Conservation (phyloP, 2,113 vertebrate genomes). For the Anseranas semipalmata region DNA sequence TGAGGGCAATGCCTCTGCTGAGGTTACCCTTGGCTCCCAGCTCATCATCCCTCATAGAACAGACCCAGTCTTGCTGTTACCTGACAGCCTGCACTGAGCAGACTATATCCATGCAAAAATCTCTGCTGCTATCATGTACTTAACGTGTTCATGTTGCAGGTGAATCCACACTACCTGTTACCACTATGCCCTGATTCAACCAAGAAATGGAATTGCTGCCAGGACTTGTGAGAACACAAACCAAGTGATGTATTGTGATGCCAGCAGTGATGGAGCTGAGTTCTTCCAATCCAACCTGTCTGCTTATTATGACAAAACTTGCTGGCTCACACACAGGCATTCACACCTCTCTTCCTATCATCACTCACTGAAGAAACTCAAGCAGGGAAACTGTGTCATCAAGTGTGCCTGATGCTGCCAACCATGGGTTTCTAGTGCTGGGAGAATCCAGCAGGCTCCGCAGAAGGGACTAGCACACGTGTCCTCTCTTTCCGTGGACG, state of each 20-base stretch:
- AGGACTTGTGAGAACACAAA: not conserved
- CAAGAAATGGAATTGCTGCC: not conserved
- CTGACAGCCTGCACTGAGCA: not conserved
- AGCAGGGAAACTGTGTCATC: not conserved
- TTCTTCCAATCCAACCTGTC: not conserved
- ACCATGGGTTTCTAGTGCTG: not conserved
- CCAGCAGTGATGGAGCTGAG: not conserved
- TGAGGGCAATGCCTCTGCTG: not conserved
- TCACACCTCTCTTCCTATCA: not conserved
- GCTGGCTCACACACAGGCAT: rapidly evolving
- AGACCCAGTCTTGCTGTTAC: not conserved
- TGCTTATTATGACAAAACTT: not conserved
- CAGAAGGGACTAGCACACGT: not conserved
- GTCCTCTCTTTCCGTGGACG: not conserved
- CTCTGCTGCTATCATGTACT: not conserved
- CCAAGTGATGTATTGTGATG: not conserved
- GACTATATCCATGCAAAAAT: not conserved
- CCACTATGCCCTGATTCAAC: not conserved
- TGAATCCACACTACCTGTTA: not conserved
- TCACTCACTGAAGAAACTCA: not conserved
- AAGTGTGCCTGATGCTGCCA: not conserved
- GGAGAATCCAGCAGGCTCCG: not conserved
- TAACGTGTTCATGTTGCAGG: not conserved
- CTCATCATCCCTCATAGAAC: not conserved
- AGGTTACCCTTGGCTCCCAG: not conserved